A percentile compares a stretch with the other conserved stretches of the same genome.
Conservation (phyloP, 2,797 vertebrate species). For the Acrocephalus scirpaceus region DNA sequence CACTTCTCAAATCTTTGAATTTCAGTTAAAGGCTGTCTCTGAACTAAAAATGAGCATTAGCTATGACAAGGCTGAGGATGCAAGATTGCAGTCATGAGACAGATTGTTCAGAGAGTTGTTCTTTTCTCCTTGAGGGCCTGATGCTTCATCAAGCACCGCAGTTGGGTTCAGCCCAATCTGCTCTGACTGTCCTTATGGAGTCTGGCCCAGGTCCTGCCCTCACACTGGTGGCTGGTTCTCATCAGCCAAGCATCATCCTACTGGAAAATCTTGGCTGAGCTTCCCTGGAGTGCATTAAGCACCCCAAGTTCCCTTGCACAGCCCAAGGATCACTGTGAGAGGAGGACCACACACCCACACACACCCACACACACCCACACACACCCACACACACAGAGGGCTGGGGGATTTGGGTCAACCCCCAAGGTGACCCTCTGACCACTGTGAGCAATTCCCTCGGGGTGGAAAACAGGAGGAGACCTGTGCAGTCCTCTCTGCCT, state of each 20-base stretch:
- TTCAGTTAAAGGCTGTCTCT: neutral
- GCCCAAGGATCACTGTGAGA: neutral
- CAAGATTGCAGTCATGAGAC: neutral
- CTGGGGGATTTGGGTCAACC: neutral
- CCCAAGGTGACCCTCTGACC: neutral
- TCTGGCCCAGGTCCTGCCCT: neutral
- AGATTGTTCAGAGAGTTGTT: neutral
- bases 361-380: neutral
- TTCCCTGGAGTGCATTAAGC: neutral
- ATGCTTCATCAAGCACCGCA: fast-evolving
- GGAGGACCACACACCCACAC: neutral
- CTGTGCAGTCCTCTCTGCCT: neutral
- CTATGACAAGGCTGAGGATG: neutral
- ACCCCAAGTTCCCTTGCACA: neutral
- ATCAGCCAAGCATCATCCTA: neutral
- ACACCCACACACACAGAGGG: neutral
- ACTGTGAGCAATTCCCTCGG: fast-evolving
- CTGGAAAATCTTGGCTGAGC: neutral
- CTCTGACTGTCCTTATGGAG: fast-evolving
- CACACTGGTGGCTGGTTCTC: neutral
- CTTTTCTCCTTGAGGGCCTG: neutral
- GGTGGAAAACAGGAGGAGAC: neutral
- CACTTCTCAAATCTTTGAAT: neutral
- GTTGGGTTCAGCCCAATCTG: neutral
- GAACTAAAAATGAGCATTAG: neutral